Conservation (phyloP, 2,888 invertebrate species). For the Schizotus pectinicornis region DNA sequence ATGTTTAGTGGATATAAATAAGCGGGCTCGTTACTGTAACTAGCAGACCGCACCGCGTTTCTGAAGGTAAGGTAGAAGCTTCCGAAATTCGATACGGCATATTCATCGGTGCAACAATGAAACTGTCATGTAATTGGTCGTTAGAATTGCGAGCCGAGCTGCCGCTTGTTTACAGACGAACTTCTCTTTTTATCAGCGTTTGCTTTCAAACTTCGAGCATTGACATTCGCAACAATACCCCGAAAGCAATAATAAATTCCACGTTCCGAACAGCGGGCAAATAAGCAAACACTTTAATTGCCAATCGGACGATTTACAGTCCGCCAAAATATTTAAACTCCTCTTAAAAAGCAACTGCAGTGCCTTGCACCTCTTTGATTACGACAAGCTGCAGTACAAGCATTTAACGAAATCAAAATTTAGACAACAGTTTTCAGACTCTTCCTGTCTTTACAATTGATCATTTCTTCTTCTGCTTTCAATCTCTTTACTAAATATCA, state of each 20-base stretch:
- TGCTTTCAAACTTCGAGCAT: constrained; percentile 31
- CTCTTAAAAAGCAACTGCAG: background rate
- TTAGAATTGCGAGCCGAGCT: constrained; percentile 41
- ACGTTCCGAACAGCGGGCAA: constrained; percentile 10
- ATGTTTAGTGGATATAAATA: constrained; percentile 43
- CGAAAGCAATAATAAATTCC: constrained; percentile 25
- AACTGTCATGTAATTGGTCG: constrained; percentile 46
- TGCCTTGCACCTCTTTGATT: no score
- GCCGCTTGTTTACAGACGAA: constrained; percentile 38
- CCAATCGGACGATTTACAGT: constrained; percentile 5
- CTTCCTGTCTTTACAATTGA: no score
- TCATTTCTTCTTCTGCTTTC: no score
- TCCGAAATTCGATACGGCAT: constrained; percentile 43
- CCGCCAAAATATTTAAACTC: constrained; percentile 15
- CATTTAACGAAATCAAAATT: no score
- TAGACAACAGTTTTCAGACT: no score
- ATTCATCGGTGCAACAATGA: constrained; percentile 48
- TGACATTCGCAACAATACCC: constrained; percentile 33
- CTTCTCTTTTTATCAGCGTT: constrained; percentile 32
- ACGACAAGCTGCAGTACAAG: no score
- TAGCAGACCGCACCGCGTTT: constrained; percentile 41
- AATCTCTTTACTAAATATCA: no score
- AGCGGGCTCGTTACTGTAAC: constrained; percentile 49
- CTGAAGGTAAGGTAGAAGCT: constrained; percentile 38
- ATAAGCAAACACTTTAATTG: constrained; percentile 24